Percentiles rank a stretch among this genome's conserved stretches.
phyloP scores from a whole-genome alignment of 2,888 invertebrate species.

The Amorpha juglandis region DNA sequence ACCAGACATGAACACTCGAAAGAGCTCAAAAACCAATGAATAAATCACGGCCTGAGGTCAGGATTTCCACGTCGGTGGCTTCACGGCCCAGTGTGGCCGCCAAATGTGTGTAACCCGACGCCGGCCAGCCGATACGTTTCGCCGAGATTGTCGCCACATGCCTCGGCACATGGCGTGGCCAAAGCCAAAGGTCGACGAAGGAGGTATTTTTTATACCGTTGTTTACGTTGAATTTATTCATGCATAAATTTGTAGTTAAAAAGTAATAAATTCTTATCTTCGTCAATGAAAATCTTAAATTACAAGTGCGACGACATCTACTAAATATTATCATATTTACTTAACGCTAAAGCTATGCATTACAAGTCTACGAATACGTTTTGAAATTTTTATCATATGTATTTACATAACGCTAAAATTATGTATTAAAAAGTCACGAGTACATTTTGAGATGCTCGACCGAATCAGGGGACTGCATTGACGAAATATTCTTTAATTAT shows the following conservation, averaged over 20 bases:
- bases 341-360: too few species aligned
- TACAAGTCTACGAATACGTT: too few species aligned
- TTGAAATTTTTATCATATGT: too few species aligned
- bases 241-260: slow-evolving; percentile 30
- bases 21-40: slow-evolving; percentile 29
- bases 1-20: neutral
- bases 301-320: too few species aligned
- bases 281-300: too few species aligned
- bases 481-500: too few species aligned
- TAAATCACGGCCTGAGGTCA: slow-evolving; percentile 53
- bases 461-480: too few species aligned
- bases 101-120: slow-evolving; percentile 76
- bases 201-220: slow-evolving; percentile 71
- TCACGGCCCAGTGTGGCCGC: slow-evolving; percentile 68
- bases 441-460: too few species aligned
- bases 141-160: slow-evolving; percentile 76
- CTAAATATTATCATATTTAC: too few species aligned
- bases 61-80: slow-evolving; percentile 50
- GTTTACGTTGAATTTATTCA: slow-evolving; percentile 53
- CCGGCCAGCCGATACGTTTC: slow-evolving; percentile 54
- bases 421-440: too few species aligned
- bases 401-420: too few species aligned
- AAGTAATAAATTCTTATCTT: too few species aligned
- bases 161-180: slow-evolving; percentile 62
- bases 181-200: slow-evolving; percentile 71